Conservation (phyloP, 2,113 vertebrate species). For the Lampris incognitus region DNA sequence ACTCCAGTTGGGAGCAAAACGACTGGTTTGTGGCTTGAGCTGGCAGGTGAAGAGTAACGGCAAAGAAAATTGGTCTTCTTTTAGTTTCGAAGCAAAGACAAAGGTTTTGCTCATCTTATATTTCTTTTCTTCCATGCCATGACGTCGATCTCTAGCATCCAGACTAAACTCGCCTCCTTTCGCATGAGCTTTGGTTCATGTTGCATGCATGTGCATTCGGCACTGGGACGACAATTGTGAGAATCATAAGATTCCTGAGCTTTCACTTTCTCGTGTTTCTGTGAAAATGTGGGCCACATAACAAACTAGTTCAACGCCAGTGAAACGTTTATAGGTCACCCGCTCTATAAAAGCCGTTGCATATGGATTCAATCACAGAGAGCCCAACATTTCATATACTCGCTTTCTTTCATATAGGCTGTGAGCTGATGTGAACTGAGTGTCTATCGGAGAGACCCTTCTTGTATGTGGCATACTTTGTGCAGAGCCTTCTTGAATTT, state of each 20-base stretch:
- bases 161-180: slow-evolving; percentile 5
- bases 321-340: slow-evolving; percentile 59
- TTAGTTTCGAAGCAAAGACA: slow-evolving; percentile 2
- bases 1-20: too few species aligned
- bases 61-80: too few species aligned
- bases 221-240: slow-evolving; percentile 4
- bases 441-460: background rate
- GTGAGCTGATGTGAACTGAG: slow-evolving; percentile 24
- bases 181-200: slow-evolving; percentile 8
- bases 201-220: slow-evolving; percentile 2
- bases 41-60: too few species aligned
- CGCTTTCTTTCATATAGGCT: slow-evolving; percentile 58
- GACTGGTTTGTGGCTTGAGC: too few species aligned
- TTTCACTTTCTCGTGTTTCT: slow-evolving; percentile 25
- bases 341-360: slow-evolving; percentile 43
- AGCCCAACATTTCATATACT: slow-evolving; percentile 51
- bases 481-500: background rate
- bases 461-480: slow-evolving; percentile 6
- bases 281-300: slow-evolving; percentile 29
- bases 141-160: background rate
- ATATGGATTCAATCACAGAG: slow-evolving; percentile 63
- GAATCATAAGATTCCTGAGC: slow-evolving; percentile 13
- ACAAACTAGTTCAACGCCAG: slow-evolving; percentile 50
- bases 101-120: background rate
- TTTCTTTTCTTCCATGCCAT: background rate